phyloP scores from a whole-genome alignment of 2,797 vertebrate genomes.

The Chaenodraco wilsoni region DNA sequence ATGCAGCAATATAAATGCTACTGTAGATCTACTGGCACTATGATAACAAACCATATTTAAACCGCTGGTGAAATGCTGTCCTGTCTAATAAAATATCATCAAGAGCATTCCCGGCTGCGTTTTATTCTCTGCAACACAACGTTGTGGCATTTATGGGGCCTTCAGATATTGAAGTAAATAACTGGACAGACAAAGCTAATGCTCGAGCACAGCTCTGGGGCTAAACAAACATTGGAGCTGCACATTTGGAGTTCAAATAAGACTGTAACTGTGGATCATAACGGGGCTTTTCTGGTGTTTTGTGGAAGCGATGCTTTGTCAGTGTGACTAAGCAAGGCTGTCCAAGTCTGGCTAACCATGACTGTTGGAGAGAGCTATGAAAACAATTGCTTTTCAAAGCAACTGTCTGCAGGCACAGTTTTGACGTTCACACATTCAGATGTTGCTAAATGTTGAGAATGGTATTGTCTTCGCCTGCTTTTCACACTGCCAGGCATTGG shows the following conservation, averaged over 20 bases:
- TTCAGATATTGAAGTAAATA: constrained; percentile 66
- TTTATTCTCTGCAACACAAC: constrained; percentile 41
- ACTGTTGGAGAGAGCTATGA: constrained; percentile 48
- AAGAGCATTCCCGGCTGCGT: constrained; percentile 22
- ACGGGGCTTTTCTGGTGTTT: constrained; percentile 58
- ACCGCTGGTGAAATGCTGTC: constrained; percentile 36
- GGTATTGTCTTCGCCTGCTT: constrained; percentile 37
- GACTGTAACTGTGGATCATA: constrained; percentile 55
- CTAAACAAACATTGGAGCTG: constrained; percentile 59
- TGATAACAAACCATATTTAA: constrained; percentile 53
- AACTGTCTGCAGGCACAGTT: constrained; percentile 39
- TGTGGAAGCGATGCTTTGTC: constrained; percentile 61
- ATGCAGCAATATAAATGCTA: constrained; percentile 43
- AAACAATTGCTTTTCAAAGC: constrained; percentile 51
- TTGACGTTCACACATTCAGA: constrained; percentile 46
- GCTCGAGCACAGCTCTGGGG: constrained; percentile 63
- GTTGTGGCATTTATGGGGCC: constrained; percentile 47
- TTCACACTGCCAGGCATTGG: constrained; percentile 32
- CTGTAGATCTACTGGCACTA: constrained; percentile 27
- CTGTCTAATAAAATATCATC: constrained; percentile 42
- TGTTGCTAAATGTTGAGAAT: constrained; percentile 41
- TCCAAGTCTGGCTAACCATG: constrained; percentile 62
- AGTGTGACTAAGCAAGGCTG: constrained; percentile 66
- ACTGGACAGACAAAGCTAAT: constrained; percentile 55
- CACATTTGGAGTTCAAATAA: constrained; percentile 58